phyloP scores from a whole-genome alignment of 2,888 invertebrate species.

The Zeuzera pyrina region DNA sequence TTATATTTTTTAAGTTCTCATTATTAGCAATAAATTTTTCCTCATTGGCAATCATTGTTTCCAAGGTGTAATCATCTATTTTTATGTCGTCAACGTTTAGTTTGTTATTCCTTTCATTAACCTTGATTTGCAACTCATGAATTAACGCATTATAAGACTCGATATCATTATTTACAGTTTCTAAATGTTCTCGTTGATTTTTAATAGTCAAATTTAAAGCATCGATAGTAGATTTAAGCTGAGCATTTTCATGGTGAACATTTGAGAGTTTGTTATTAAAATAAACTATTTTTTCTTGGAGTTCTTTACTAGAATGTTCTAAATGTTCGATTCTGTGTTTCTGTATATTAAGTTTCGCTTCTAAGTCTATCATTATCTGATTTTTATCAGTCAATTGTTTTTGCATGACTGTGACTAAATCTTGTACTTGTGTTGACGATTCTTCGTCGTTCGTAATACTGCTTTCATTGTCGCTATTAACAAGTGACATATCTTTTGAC shows the following conservation, averaged over 20 bases:
- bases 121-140: constrained; percentile 42
- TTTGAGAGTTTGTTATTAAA: constrained; percentile 31
- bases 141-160: constrained; percentile 41
- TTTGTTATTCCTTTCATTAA: constrained; percentile 29
- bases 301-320: constrained; percentile 35
- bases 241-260: constrained; percentile 36
- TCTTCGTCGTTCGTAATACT: constrained; percentile 27
- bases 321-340: constrained; percentile 34
- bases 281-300: constrained; percentile 27
- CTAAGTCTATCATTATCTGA: constrained; percentile 36
- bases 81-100: constrained; percentile 17
- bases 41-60: constrained; percentile 46
- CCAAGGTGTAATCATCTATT: constrained; percentile 32
- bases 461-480: constrained; percentile 44
- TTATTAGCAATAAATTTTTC: constrained; percentile 48
- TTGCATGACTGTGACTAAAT: constrained; percentile 28
- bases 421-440: constrained; percentile 20
- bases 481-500: constrained; percentile 45
- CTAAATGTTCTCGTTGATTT: constrained; percentile 34
- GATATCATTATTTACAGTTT: constrained; percentile 34
- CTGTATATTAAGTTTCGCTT: constrained; percentile 32
- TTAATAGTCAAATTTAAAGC: constrained; percentile 40
- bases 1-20: constrained; percentile 53
- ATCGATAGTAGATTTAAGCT: constrained; percentile 38
- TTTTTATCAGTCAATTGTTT: constrained; percentile 30